Evolutionary conservation across 1,140 invertebrate species (phyloP), one percentile per base, ranked within the genome.

Genomic region (Anadara kagoshimensis): DNA sequence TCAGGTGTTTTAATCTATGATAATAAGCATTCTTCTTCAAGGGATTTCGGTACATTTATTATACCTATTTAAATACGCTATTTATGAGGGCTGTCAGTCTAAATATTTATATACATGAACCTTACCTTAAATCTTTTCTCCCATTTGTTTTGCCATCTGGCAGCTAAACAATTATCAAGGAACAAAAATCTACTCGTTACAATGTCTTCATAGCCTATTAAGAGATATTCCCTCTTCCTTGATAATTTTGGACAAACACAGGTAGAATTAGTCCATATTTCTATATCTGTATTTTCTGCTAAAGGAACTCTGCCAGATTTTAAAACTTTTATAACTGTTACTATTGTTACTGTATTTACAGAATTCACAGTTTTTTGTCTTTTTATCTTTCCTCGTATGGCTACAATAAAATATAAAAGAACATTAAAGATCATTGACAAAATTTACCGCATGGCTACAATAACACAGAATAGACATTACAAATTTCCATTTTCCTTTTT

Each of bases 241-340:
- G 57, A 47, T 20, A 84, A 58, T 41, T 71, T 74, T 4, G 82
- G 80, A 66, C 82, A 83, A 1, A 76, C 72, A 73, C 82, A 83
- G 49, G 76, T 80, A 51, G 74, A 73, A 69, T 83, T 83, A 44
- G 75, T 79, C 82, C 80, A 82, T 41, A 83, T 53, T 16, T 79
- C 75, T 36, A 82, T 74, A 16, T 74, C 70, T n/a, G 62, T 73
- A 54, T 69, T 73, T 49, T 73, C 64, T 10, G 63, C 53, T 16
- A 82, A 73, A 12, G 68, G 66, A 45, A 83, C 75, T 26, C 72
- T 59, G 22, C 66, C 69, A 24, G 69, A 70, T 49, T 77, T 72
- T 44, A 80, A 57, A 12, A 81, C 79, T 64, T 79, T 76, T 20
- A 68, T 57, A 18, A 83, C 77, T 18, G 74, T 75, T 10, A 83